Evolutionary conservation across 2,888 invertebrate species (phyloP).

Genomic region (Drosophila siamana): DNA sequence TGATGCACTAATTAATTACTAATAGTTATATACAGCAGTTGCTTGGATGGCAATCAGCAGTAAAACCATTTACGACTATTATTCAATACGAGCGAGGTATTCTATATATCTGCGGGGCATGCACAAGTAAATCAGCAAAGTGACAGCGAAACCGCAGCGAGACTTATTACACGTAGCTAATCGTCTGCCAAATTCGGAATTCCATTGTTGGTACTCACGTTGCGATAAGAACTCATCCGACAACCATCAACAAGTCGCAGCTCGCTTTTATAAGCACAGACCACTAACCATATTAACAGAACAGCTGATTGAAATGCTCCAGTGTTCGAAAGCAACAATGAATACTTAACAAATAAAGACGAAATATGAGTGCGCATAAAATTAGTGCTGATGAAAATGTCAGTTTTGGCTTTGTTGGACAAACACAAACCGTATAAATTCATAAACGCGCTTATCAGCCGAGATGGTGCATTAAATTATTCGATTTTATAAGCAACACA

Average conservation of each 20-base stretch:
- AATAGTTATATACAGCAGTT: neutral
- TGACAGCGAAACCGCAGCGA: neutral
- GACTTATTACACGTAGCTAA: conserved; percentile 9
- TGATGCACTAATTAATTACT: neutral
- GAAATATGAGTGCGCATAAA: conserved; percentile 31
- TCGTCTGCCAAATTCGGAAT: neutral
- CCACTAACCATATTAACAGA: neutral
- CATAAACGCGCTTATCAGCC: conserved; percentile 29
- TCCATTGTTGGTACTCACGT: neutral
- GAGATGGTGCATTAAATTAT: conserved; percentile 44
- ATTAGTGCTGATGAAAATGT: conserved; percentile 19
- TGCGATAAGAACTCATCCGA: conserved; percentile 22
- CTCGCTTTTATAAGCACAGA: neutral
- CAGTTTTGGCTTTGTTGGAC: conserved; percentile 17
- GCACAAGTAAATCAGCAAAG: conserved; percentile 1
- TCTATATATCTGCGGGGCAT: no score
- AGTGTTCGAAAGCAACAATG: conserved; percentile 6
- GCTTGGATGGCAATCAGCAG: neutral
- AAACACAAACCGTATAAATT: conserved; percentile 44
- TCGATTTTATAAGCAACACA: conserved; percentile 43
- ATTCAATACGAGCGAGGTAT: neutral
- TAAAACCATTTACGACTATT: neutral
- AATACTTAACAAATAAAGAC: conserved; percentile 5
- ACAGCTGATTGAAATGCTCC: conserved; percentile 4
- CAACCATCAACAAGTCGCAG: neutral